These are phyloP conservation scores for Cephalopachus bancanus DNA, from an alignment of 2,797 vertebrate genomes.

Conservation along the genomic window DNA sequence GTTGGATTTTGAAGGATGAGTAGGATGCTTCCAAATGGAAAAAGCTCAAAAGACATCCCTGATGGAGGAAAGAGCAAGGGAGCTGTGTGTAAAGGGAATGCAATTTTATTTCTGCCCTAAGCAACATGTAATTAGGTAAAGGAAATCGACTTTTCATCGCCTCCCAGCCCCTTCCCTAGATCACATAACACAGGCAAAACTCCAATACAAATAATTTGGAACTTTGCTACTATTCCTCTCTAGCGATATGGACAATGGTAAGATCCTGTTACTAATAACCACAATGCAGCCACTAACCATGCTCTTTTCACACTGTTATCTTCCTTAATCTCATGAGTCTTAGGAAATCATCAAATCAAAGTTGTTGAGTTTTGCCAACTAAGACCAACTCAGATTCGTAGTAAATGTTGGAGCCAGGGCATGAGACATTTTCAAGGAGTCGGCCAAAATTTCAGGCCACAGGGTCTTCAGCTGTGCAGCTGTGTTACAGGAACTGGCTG, in stretches of 20 bases:
- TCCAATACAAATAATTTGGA: background rate
- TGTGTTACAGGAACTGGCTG: background rate
- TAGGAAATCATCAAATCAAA: background rate
- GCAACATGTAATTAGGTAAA: conserved; percentile 36
- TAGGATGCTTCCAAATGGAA: background rate
- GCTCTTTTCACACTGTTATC: background rate
- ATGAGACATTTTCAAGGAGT: background rate
- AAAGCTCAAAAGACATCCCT: background rate
- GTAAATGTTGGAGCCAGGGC: background rate
- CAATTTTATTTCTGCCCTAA: background rate
- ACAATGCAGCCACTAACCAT: background rate
- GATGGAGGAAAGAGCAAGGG: background rate
- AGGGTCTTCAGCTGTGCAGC: background rate
- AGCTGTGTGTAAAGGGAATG: background rate
- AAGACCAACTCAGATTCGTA: background rate
- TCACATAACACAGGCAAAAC: background rate
- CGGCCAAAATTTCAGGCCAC: background rate
- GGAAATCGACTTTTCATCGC: background rate
- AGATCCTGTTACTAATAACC: background rate
- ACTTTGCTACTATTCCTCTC: background rate
- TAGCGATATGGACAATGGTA: background rate
- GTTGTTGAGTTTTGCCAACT: background rate
- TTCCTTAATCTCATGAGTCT: background rate
- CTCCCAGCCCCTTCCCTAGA: background rate
- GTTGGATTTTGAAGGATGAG: background rate